These are phyloP conservation scores for Hypanus sabinus DNA, from an alignment of 2,113 vertebrate genomes.

Conservation along the genomic window DNA sequence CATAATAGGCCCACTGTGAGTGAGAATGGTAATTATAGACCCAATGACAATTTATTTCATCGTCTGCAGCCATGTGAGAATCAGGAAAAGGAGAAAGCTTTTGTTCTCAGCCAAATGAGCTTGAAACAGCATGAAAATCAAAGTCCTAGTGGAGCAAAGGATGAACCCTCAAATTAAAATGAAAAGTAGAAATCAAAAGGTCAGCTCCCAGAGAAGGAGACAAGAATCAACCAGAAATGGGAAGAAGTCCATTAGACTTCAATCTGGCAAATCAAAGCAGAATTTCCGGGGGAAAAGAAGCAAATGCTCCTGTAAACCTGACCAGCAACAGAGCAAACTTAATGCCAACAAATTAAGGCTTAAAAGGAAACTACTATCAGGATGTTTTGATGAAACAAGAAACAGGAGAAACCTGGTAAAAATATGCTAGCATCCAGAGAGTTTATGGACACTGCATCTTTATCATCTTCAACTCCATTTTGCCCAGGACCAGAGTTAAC, in stretches of 20 bases:
- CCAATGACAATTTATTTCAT: conserved; percentile 53
- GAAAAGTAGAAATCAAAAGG: conserved; percentile 65
- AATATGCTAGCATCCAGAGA: conserved; percentile 58
- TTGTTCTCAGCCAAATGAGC: conserved; percentile 52
- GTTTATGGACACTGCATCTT: conserved; percentile 64
- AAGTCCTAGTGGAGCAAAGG: conserved; percentile 48
- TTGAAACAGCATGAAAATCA: conserved; percentile 60
- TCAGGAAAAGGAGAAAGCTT: conserved; percentile 57
- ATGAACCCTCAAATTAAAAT: no score
- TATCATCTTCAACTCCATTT: conserved; percentile 54
- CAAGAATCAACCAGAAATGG: conserved; percentile 47
- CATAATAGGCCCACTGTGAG: conserved; percentile 58
- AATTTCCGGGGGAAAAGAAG: conserved; percentile 43
- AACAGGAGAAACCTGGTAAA: conserved; percentile 53
- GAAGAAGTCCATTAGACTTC: conserved; percentile 45
- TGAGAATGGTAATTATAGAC: conserved; percentile 52
- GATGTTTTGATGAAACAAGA: conserved; percentile 50
- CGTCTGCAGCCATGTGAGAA: conserved; percentile 43
- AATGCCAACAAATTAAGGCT: conserved; percentile 49
- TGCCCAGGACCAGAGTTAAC: conserved; percentile 74
- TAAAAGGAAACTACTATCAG: conserved; percentile 49
- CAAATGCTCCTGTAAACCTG: conserved; percentile 42
- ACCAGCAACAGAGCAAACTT: conserved; percentile 52
- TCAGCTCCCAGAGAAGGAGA: conserved; percentile 50
- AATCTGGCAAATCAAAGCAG: conserved; percentile 47